These are phyloP conservation scores for Murina feae DNA, from an alignment of 2,113 vertebrate species.

Conservation along the genomic window DNA sequence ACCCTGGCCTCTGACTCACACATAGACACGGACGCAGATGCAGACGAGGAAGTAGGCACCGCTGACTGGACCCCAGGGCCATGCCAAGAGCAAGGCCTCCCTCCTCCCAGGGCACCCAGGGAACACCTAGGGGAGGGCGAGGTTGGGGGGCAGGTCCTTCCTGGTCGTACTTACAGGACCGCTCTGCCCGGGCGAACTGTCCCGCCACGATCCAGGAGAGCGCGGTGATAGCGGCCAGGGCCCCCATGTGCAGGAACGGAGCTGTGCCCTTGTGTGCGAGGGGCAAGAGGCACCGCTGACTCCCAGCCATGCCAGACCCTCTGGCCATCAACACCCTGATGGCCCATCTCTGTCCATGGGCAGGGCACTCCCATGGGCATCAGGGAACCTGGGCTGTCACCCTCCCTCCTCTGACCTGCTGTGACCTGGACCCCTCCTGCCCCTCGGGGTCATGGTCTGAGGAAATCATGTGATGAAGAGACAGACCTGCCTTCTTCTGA, in stretches of 20 bases:
- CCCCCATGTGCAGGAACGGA: constrained; percentile 95
- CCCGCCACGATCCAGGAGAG: constrained; percentile 95
- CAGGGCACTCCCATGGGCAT: neutral
- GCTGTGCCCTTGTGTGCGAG: constrained; percentile 88
- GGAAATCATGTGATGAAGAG: neutral
- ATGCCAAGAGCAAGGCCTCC: neutral
- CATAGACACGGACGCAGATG: neutral
- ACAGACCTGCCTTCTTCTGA: accelerated
- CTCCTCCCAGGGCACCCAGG: neutral
- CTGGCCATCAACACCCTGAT: neutral
- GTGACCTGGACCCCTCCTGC: neutral
- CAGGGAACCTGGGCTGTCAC: neutral
- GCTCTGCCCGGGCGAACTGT: constrained; percentile 90
- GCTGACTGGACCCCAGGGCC: neutral
- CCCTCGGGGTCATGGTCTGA: neutral
- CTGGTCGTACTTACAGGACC: constrained; percentile 85
- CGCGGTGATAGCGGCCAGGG: constrained; percentile 86
- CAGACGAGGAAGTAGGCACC: neutral
- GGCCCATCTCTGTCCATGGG: neutral
- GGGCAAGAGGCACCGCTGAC: neutral
- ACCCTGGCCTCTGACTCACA: neutral
- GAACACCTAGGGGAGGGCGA: neutral
- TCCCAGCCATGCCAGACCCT: neutral
- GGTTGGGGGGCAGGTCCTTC: neutral
- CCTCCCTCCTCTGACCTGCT: neutral